phyloP scores from a whole-genome alignment of 2,888 invertebrate species.

The Conops quadrifasciatus region DNA sequence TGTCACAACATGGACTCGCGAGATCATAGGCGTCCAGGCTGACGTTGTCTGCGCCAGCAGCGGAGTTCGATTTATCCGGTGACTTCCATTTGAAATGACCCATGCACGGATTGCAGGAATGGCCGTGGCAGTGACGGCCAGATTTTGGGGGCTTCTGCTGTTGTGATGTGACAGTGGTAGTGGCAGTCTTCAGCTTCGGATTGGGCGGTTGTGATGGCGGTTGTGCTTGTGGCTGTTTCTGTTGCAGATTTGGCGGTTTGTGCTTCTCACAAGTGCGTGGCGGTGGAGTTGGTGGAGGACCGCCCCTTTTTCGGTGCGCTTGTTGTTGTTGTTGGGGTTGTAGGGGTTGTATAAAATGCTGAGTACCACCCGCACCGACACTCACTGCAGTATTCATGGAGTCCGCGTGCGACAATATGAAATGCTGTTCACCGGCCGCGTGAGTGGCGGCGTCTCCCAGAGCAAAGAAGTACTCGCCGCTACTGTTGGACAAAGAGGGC shows the following conservation, averaged over 20 bases:
- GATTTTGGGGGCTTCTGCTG: constrained; percentile 53
- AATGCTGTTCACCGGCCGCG: constrained; percentile 72
- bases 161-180: constrained; percentile 26
- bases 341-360: too few species aligned
- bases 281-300: constrained; percentile 57
- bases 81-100: constrained; percentile 67
- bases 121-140: constrained; percentile 65
- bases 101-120: constrained; percentile 78
- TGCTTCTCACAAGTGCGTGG: constrained; percentile 62
- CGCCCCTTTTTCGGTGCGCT: constrained; percentile 40
- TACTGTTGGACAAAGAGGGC: constrained; percentile 71
- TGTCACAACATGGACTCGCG: constrained; percentile 87
- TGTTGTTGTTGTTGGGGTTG: not conserved
- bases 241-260: constrained; percentile 54
- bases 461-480: constrained; percentile 77
- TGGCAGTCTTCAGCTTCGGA: too few species aligned
- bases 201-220: constrained; percentile 43
- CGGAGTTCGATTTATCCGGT: constrained; percentile 55
- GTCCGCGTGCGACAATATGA: constrained; percentile 73
- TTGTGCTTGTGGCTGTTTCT: constrained; percentile 43
- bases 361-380: not conserved
- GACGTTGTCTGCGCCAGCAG: constrained; percentile 70
- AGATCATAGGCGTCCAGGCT: constrained; percentile 87
- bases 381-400: constrained; percentile 58
- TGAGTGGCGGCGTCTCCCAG: constrained; percentile 68